Evolutionary conservation across 2,113 vertebrate species (phyloP), one percentile per base, ranked within the genome.

Genomic region (Trogon melanurus): DNA sequence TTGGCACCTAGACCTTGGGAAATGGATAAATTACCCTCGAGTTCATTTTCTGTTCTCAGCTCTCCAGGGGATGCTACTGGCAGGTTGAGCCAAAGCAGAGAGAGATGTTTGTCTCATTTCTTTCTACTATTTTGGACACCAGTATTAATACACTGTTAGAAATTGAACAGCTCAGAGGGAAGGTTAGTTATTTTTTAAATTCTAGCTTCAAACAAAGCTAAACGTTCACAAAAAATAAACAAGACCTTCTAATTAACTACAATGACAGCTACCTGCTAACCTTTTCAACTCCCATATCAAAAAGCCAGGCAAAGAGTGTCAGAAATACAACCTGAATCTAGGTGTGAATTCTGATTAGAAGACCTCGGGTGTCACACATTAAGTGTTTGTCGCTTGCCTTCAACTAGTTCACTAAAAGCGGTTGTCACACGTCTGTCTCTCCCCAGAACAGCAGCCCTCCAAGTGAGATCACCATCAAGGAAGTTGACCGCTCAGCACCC

Each of bases 11-110:
- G 53, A 93, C 66, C 90, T 85, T 56, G 57, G 64, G 61, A 96
- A 96, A 85, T 32, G 13, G 88, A 93, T 93, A 89, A 84, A 81
- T 91, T 85, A 94, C 61, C 81, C 73, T 51, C 34, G 93, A 93
- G 85, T 50, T 81, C 2, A 0, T 89, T 81, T 88, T 84, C 41
- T 50, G 36, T 86, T 88, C 71, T 79, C 60, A 54, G 57, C 14
- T 87, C 88, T 89, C 70, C 45, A 64, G 53, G 62, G 88, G 27
- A 85, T 38, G 76, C 54, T 8, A 1, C 64, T 62, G 47, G 80
- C 85, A 95, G 74, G 91, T 82, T 75, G 44, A 84, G 67, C 62
- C 34, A 23, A 95, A 92, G 79, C n/a, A 75, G 22, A 20, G 58
- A 81, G 79, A 69, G 54, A 88, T 81, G 66, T 75, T 79, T 90